Conservation (phyloP, 2,113 vertebrate genomes). For the Dendrocopos noguchii region DNA sequence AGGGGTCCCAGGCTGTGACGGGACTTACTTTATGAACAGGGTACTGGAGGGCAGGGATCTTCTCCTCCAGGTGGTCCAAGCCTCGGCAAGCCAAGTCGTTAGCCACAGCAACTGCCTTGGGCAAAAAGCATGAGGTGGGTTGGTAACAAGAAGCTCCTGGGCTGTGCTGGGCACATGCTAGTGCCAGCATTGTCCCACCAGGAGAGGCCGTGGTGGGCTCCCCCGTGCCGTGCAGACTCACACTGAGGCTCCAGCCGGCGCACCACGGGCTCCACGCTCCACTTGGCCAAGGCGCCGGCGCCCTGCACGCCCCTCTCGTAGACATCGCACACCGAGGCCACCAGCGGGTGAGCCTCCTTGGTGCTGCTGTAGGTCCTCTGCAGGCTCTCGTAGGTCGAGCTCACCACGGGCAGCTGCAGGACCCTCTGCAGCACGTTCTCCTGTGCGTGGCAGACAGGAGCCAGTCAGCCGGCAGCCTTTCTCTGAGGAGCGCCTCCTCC, state of each 20-base stretch:
- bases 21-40: constrained; percentile 77
- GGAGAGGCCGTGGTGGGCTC: not conserved
- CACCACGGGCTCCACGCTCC: constrained; percentile 80
- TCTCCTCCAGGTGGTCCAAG: constrained; percentile 82
- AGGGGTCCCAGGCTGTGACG: not conserved
- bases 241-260: constrained; percentile 80
- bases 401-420: constrained; percentile 79
- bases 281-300: constrained; percentile 70
- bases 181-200: not conserved
- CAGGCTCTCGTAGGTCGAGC: constrained; percentile 71
- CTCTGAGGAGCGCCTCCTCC: rapidly evolving
- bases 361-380: constrained; percentile 77
- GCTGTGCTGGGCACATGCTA: rapidly evolving
- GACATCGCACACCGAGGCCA: constrained; percentile 75
- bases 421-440: constrained; percentile 79
- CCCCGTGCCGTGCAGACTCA: constrained; percentile 35
- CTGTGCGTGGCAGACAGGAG: not conserved
- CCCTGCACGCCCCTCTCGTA: constrained; percentile 78
- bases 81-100: constrained; percentile 81
- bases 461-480: not conserved
- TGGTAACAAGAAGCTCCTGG: not conserved
- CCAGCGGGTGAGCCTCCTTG: constrained; percentile 79
- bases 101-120: constrained; percentile 74
- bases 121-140: not conserved
- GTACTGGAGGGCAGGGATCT: constrained; percentile 82